phyloP scores from a whole-genome alignment of 2,888 invertebrate species.

The Lithophane socia region DNA sequence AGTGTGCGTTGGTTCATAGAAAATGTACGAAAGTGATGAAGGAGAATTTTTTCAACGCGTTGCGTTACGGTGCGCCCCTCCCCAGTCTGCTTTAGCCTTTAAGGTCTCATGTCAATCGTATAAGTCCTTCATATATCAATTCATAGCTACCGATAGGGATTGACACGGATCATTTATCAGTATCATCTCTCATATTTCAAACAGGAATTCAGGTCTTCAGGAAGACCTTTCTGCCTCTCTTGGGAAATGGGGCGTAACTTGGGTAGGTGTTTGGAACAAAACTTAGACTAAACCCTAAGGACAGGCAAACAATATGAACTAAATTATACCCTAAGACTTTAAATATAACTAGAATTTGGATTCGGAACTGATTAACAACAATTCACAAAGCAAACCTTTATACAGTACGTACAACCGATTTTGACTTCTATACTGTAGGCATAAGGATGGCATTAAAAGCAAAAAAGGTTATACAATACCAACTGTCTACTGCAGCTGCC shows the following conservation, averaged over 20 bases:
- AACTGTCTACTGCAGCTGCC: too few relatives aligned
- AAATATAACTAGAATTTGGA: not conserved
- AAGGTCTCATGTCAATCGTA: not conserved
- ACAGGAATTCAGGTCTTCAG: constrained; percentile 46
- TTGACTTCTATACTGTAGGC: too few relatives aligned
- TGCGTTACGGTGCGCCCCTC: not conserved
- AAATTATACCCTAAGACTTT: constrained; percentile 5
- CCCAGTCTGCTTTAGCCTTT: not conserved
- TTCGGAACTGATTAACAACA: not conserved
- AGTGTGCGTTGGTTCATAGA: not conserved
- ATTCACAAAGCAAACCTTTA: too few relatives aligned
- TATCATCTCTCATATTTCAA: constrained; percentile 46
- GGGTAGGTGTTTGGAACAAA: constrained; percentile 31
- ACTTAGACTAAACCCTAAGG: constrained; percentile 20
- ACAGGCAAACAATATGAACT: not conserved
- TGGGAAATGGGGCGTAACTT: constrained; percentile 41
- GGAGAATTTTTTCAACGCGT: not conserved
- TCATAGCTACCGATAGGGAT: constrained; percentile 25
- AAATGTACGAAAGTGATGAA: not conserved
- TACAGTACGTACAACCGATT: too few relatives aligned
- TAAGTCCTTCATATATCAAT: constrained; percentile 10
- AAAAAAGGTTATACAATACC: too few relatives aligned
- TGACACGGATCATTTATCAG: constrained; percentile 49
- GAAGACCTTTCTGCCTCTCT: constrained; percentile 36
- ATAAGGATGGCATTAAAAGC: too few relatives aligned